These are phyloP conservation scores for Pachycephala philippinensis DNA, from an alignment of 2,113 vertebrate genomes.

Conservation along the genomic window DNA sequence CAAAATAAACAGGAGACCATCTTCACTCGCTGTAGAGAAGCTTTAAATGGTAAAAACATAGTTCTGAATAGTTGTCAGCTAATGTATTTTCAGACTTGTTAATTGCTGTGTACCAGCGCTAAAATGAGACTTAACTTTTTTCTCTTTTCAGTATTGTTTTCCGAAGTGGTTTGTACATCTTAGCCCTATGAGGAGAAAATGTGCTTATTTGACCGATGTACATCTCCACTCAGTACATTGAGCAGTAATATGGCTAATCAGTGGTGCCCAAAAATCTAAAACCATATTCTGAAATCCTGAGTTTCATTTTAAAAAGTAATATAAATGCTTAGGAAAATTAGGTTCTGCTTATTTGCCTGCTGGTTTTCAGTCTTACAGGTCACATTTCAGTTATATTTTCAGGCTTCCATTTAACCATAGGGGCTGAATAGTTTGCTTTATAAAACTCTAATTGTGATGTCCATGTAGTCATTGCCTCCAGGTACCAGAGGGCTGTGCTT, in stretches of 20 bases:
- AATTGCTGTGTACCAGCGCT: neutral
- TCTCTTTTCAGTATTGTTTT: neutral
- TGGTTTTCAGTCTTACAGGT: neutral
- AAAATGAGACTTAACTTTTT: neutral
- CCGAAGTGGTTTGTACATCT: neutral
- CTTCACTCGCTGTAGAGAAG: neutral
- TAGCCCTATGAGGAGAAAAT: neutral
- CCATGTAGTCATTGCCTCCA: slow-evolving; percentile 11
- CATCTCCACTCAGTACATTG: neutral
- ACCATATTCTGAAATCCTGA: neutral
- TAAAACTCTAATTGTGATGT: neutral
- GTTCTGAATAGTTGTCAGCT: neutral
- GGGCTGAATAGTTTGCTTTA: neutral
- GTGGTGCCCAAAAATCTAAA: neutral
- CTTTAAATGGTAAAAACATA: neutral
- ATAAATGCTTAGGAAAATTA: neutral
- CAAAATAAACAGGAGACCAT: neutral
- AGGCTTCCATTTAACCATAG: neutral
- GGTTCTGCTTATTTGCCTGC: neutral
- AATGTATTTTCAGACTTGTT: neutral
- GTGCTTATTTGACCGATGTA: neutral
- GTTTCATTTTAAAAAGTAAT: neutral
- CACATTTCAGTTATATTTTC: neutral
- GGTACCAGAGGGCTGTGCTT: neutral
- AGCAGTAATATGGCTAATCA: neutral